Base-by-base conservation (phyloP, 2,797 vertebrate genomes). In the Muscicapa comitata region DNA sequence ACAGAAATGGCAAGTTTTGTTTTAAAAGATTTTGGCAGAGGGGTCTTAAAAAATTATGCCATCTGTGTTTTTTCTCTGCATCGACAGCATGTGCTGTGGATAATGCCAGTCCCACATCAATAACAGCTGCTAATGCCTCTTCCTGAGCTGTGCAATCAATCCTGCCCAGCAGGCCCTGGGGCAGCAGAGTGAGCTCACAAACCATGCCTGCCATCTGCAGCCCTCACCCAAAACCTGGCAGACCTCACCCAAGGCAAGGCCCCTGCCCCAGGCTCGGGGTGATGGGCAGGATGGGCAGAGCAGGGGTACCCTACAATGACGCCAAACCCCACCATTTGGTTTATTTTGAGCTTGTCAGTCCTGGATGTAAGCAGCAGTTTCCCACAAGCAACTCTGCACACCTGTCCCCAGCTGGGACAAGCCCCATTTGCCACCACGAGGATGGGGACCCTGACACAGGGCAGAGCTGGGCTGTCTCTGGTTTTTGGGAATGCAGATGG, bases 101-200 rank as follows among this genome's bases (percentile, higher is more conserved):
- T 93, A 73, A 86, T 33, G 78, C 85, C 75, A 86, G 84, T 53
- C 57, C 79, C 82, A 31, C 85, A 86, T 96, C 95, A 93, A 80
- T 96, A 96, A 90, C 93, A 94, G 91, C 96, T 95, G 95, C 93
- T 97, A 91, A 85, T 62, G 94, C 76, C 2, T 2, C 87, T 94
- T 72, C 77, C 81, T 6, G 72, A 93, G 88, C 16, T 2, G 15
- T 45, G 71, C 51, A 94, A 94, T 97, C 95, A 83, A 88, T 96
- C 93, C 93, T 94, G 73, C 83, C 92, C 94, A 72, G 93, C 94
- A 95, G 71, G 90, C 85, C 62, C n/a, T 0, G 1, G 73, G 62
- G 90, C 37, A 37, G 78, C 57, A 93, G 59, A 86, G 91, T 40
- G 72, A 96, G 93, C 74, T 47, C 82, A 70, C 84, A 95, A 70